Evolutionary conservation across 2,888 invertebrate species (phyloP), one percentile per base, ranked within the genome.

Genomic region (Frankliniella intonsa): DNA sequence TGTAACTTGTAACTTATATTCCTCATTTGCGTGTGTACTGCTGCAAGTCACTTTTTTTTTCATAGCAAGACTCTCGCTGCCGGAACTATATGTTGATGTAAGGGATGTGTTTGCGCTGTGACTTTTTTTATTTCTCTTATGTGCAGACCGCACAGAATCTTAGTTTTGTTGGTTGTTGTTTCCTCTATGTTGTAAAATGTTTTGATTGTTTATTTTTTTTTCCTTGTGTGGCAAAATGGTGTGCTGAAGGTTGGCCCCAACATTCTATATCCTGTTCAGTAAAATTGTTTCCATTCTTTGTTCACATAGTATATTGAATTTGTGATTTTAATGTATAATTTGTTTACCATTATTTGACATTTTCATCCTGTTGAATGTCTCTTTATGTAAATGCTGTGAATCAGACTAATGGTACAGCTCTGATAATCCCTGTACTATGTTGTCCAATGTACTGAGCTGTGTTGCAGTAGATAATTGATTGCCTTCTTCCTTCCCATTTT

Each of bases 101-200:
- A 76, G 25, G 25, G 69, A 76, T 76, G 25, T 22, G 69, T 22
- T 76, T 22, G 69, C 25, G 69, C 69, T 76, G 69, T 76, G 69
- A 76, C 25, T 22, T 76, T 76, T 25, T 69, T 76, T n/a, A 76
- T 22, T 76, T 76, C 69, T 69, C 22, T 76, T 76, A 8, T 25
- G 69, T 76, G 69, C 69, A 22, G 25, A 12, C 69, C 22, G 69
- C 69, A 76, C 69, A 7, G 69, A 76, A 76, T 22, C 69, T 25
- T 76, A 76, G 69, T 76, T 76, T 76, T 76, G 69, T 76, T 76
- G 69, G 69, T 76, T 76, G 69, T 76, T 76, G 69, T 76, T 76
- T 76, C 69, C 69, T 76, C 69, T 76, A 76, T 76, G 69, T 76
- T 76, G 69, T 76, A 22, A 76, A 76, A 76, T 76, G 25, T 76